phyloP scores from a whole-genome alignment of 2,888 invertebrate genomes.

The Ectobius pallidus region DNA sequence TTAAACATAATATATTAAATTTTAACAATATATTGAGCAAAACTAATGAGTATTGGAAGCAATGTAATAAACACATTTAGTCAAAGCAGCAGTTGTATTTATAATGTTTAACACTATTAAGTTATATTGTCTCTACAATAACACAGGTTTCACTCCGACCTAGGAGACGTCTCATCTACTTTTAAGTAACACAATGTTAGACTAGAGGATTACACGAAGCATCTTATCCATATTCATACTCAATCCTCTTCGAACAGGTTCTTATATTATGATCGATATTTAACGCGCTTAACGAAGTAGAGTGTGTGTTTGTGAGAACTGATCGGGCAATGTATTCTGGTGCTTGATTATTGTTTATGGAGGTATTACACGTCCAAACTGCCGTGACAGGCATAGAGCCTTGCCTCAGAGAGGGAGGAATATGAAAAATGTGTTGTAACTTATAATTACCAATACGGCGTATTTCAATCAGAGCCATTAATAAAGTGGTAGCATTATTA shows the following conservation, averaged over 20 bases:
- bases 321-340: neutral
- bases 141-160: no score
- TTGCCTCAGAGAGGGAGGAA: neutral
- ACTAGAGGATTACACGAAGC: no score
- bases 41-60: no score
- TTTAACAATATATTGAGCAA: no score
- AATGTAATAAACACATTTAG: no score
- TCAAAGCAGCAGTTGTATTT: no score
- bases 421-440: neutral
- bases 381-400: neutral
- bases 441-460: neutral
- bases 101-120: no score
- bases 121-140: no score
- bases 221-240: neutral
- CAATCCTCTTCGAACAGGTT: neutral
- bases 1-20: no score
- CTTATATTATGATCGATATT: neutral
- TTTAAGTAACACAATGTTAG: no score
- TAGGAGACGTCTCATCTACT: no score
- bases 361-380: neutral
- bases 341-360: neutral
- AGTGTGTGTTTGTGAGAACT: neutral
- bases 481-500: neutral
- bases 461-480: constrained; percentile 11
- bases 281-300: neutral